Percentiles rank a stretch among this genome's conserved stretches.
phyloP scores from a whole-genome alignment of 2,888 invertebrate genomes.

The Pedicia rivosa region DNA sequence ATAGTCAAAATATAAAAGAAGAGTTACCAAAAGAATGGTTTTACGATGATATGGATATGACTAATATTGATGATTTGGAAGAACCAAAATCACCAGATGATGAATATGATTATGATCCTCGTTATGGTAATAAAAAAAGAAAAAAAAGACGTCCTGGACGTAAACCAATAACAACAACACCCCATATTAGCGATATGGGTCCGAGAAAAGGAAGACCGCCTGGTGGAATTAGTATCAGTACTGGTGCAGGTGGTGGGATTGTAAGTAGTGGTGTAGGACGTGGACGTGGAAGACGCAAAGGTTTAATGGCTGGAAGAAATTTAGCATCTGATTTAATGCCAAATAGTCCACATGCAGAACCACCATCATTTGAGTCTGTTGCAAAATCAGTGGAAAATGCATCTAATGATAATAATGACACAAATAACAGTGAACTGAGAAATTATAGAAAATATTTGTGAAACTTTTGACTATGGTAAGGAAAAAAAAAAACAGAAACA shows the following conservation, averaged over 20 bases:
- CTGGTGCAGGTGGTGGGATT: slow-evolving; percentile 4
- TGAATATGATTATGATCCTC: slow-evolving; percentile 74
- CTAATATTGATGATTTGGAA: slow-evolving; percentile 82
- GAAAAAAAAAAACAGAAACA: too few species aligned
- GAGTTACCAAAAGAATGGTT: slow-evolving; percentile 73
- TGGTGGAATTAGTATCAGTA: slow-evolving; percentile 12
- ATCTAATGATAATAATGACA: slow-evolving; percentile 15
- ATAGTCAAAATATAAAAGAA: slow-evolving; percentile 67
- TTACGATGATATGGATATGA: slow-evolving; percentile 76
- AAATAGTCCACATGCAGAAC: slow-evolving; percentile 23
- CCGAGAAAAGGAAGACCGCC: slow-evolving; percentile 11
- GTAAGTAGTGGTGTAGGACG: slow-evolving; percentile 20
- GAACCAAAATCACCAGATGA: slow-evolving; percentile 87
- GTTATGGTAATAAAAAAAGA: slow-evolving; percentile 30
- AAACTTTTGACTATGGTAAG: too few species aligned
- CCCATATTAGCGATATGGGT: slow-evolving; percentile 8
- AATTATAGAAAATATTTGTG: slow-evolving; percentile 32
- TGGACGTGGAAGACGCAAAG: slow-evolving; percentile 20
- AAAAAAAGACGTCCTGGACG: slow-evolving; percentile 28
- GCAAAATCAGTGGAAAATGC: slow-evolving; percentile 25
- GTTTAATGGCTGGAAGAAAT: slow-evolving; percentile 13
- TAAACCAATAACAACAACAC: slow-evolving; percentile 15
- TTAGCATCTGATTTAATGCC: slow-evolving; percentile 8
- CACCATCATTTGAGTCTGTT: slow-evolving; percentile 30
- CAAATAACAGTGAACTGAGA: slow-evolving; percentile 12